Evolutionary conservation across 2,797 vertebrate genomes (phyloP), one percentile per base, ranked within the genome.

Genomic region (Enteromius treurensis): DNA sequence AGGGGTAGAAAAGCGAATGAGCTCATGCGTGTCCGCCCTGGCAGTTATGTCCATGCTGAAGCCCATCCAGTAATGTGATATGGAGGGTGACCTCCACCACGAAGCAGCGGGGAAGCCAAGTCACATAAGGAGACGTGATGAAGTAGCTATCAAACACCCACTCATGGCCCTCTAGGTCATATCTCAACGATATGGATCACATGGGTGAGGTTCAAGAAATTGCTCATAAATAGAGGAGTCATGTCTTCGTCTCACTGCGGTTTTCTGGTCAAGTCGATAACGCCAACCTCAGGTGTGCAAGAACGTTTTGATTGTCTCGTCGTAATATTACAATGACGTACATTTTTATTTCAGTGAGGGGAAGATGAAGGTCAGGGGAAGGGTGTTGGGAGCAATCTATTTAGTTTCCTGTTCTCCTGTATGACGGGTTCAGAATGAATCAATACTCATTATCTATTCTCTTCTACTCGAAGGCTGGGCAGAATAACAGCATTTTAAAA

Each of bases 91-190:
- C 68, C 84, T 82, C 80, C 58, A 67, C 5, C 8, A 13, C 58
- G 11, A 69, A 81, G 65, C n/a, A 55, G 45, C 42, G 1, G 49
- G 37, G 51, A 55, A 51, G 76, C 76, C 68, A 77, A 51, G 80
- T 74, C 34, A 47, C 51, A 64, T 37, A 69, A 81, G 53, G 53
- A 77, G 73, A 62, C 78, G 80, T 73, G 81, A 80, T 32, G 80
- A 80, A 77, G 80, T 5, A 5, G 65, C 71, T 82, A 80, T 87
- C 80, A 78, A 81, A 82, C 70, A 67, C 82, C 79, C 83, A 77
- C 34, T 58, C 71, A 45, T 73, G 79, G 80, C 51, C 47, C 64
- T 77, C 55, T 23, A 34, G 32, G 34, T 60, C 76, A 71, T 49
- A 51, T 77, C 80, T 85, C 58, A 62, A 7, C 55, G 77, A 83